A percentile compares a stretch with the other conserved stretches of the same genome.
These are phyloP conservation scores for Palythoa caribaeorum DNA, from an alignment of 92 coral and sea anemone species.

Conservation along the genomic window DNA sequence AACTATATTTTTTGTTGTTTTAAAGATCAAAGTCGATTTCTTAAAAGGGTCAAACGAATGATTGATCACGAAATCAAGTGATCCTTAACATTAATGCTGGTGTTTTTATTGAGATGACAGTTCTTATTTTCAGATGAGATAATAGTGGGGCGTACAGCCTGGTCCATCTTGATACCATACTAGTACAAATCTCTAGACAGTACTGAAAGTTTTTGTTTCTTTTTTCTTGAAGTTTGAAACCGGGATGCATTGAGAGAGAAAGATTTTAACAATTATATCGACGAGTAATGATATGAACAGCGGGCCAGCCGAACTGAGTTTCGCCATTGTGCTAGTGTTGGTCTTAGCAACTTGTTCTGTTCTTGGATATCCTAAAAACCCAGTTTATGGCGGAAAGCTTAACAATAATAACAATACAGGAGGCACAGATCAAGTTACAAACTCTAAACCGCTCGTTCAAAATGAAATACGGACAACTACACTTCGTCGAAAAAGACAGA, in stretches of 20 bases:
- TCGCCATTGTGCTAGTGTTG: neutral
- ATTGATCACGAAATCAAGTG: constrained; percentile 24
- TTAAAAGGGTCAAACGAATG: constrained; percentile 24
- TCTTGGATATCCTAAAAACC: neutral
- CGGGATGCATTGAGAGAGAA: neutral
- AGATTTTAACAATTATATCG: neutral
- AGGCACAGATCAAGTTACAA: neutral
- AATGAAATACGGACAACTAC: constrained; percentile 3
- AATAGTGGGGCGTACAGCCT: neutral
- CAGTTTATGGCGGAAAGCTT: neutral
- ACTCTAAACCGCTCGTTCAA: neutral
- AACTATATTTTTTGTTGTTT: neutral
- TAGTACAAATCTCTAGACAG: neutral
- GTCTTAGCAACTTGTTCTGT: neutral
- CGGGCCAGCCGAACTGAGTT: neutral
- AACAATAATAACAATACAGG: neutral
- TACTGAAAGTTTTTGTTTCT: neutral
- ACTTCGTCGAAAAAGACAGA: neutral
- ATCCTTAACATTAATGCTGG: constrained; percentile 29
- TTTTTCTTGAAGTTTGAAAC: neutral
- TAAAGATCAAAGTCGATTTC: neutral
- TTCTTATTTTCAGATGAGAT: constrained; percentile 29
- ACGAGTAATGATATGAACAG: constrained; percentile 32
- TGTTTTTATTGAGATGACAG: constrained; percentile 43
- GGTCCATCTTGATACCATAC: neutral